A percentile compares a stretch with the other conserved stretches of the same genome.
Conservation (phyloP, 2,797 vertebrate genomes). For the Spinibarbus caldwelli region DNA sequence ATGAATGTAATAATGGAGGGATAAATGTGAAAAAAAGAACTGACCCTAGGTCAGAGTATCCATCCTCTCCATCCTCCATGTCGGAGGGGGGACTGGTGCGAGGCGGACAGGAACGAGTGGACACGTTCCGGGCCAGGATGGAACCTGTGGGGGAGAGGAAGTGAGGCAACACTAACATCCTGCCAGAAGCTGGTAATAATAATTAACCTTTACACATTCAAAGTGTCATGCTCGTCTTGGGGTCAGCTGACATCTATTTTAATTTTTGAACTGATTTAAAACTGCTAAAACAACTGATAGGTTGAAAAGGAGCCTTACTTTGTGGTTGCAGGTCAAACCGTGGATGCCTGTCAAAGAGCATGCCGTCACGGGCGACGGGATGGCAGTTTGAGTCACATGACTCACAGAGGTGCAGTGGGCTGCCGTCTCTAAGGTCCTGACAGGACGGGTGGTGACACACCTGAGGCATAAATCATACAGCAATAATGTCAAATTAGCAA, state of each 20-base stretch:
- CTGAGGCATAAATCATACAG: conserved; percentile 68
- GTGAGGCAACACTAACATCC: conserved; percentile 33
- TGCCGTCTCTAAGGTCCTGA: conserved; percentile 83
- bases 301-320: conserved; percentile 74
- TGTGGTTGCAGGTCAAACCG: conserved; percentile 88
- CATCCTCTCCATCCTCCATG: conserved; percentile 90
- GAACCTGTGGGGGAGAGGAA: conserved; percentile 78
- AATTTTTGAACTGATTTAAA: background rate
- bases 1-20: background rate
- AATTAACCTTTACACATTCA: conserved; percentile 4
- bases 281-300: background rate
- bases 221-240: background rate
- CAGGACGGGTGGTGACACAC: conserved; percentile 90
- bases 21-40: conserved; percentile 57
- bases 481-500: conserved; percentile 11
- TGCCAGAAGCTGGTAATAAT: conserved; percentile 23
- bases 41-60: conserved; percentile 82
- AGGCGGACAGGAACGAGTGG: conserved; percentile 92
- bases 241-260: background rate
- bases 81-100: conserved; percentile 89
- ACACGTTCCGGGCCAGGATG: conserved; percentile 93
- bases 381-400: conserved; percentile 88
- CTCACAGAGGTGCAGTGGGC: conserved; percentile 89
- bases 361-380: conserved; percentile 75
- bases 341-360: conserved; percentile 89